Base-by-base conservation (phyloP, 2,113 vertebrate genomes). In the Hippocampus barbouri region DNA sequence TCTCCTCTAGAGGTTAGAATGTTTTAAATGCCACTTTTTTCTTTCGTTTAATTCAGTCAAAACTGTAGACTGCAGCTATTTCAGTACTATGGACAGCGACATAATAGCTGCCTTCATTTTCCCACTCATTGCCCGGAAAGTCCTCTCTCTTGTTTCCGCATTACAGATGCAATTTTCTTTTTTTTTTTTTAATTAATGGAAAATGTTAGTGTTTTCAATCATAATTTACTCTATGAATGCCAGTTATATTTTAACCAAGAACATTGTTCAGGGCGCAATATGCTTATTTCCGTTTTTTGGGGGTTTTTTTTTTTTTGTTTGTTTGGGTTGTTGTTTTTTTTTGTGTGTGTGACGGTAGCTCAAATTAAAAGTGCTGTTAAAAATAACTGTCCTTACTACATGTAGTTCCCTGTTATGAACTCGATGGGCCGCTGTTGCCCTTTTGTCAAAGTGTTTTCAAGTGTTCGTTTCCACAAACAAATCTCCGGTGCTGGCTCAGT, bases 381-480 rank as follows among this genome's bases (percentile, higher is more conserved):
- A 5, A 4, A 8, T 41, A 12, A 8, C 18, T 23, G 2, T 54
- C 0, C 3, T 25, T 0, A 41, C 34, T 0, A 45, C 4, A 0
- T 85, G 92, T 85, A 93, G 85, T 95, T 93, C 89, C 82, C 10
- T 91, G 83, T 86, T 89, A 70, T 92, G 86, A 88, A 93, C 95
- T 92, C 89, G 89, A 73, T 83, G 95, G 89, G 94, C 92, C 95
- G 94, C 95, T 96, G 94, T 96, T 91, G 93, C 87, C 93, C 90
- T 93, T 93, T 80, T 89, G 84, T 38, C 53, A 61, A 25, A 45
- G 4, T 12, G 2, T 8, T 23, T 70, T 74, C 41, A 23, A 23
- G 25, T 56, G 1, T 1, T 25, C 34, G 49, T 60, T 63, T 71
- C 11, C 15, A 66, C 41, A 9, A 40, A 68, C 21, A 65, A 80